Evolutionary conservation across 1,140 invertebrate species (phyloP), one percentile per base, ranked within the genome.

Genomic region (Fopius arisanus): DNA sequence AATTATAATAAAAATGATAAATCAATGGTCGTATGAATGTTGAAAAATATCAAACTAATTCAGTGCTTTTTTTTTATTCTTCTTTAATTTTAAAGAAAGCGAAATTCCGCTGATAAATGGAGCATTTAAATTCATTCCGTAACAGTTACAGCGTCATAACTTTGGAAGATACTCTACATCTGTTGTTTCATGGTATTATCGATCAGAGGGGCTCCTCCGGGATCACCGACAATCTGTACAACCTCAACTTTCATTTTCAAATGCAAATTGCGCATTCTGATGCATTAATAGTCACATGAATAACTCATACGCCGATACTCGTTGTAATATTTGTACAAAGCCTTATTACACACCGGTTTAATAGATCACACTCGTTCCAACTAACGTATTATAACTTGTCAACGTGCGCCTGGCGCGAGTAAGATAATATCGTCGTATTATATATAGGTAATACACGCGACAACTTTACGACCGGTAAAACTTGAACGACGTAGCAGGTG

Each of bases 391-490:
- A 54, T 54, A 54, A 54, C 48, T 54, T 54, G 48, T 54, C 48
- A 54, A 9, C 19, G 48, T 19, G 16, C 48, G 16, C 48, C 48
- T 21, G 16, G 29, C 48, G 9, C 21, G 48, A 21, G 48, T 10
- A 23, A 26, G 48, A 54, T 54, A 54, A 23, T 14, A 70, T 62
- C 54, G 19, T 29, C 43, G 59, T 21, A 70, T 70, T 62, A 70
- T 37, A 62, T 59, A 40, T 62, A 29, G 51, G 31, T 59, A 43
- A 62, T 51, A 54, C 16, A 54, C 48, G 48, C 48, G 48, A 54
- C 48, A 54, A 54, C 48, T 54, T 54, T 54, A 54, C 48, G 48
- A 54, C 48, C 48, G 48, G 48, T 54, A 54, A 54, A 54, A 54
- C 48, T 19, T 23, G 48, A 54, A 54, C 21, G 48, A 54, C 48